Base-by-base conservation (phyloP, 2,797 vertebrate genomes). In the Rhynchonycteris naso region DNA sequence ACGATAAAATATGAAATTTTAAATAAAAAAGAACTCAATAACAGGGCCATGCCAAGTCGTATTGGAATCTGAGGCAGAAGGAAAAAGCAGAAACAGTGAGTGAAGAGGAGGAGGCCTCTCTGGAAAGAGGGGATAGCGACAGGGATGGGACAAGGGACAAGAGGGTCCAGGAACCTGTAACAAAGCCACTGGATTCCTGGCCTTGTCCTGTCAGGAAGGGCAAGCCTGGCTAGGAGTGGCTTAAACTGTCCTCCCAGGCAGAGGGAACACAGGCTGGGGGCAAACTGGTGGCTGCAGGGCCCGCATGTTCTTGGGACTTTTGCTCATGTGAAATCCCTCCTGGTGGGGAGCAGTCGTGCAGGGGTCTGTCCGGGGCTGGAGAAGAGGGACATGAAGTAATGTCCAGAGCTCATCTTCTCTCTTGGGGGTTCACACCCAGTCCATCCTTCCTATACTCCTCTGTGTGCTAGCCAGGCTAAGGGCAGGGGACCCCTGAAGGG, bases 141-240 rank as follows among this genome's bases (percentile, higher is more conserved):
- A 9, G 6, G 16, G 13, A 2, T 0, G 0, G 61, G 4, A 24
- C 15, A 30, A 24, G 54, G 47, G 63, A 9, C 0, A 0, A 4
- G 33, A 50, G 47, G 63, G 43, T 38, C 9, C 8, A 0, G 68
- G 68, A 47, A 6, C 12, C 26, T 12, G 12, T 26, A 26, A 38
- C 0, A 18, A 63, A 86, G 63, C 15, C 35, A 0, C 7, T 24
- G 22, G 56, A 28, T 63, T 65, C 35, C 47, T 1, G 54, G 30
- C 16, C 61, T 43, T 50, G 35, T 80, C 11, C 24, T 19, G 11
- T 35, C 33, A 16, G 54, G 65, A 89, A 47, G 33, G 54, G n/a
- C 38, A 26, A 1, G 4, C 21, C 65, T 26, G n/a, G 59, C 58
- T 10, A 8, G 75, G 63, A 43, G 50, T 8, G 4, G 59, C 52